A percentile compares a stretch with the other conserved stretches of the same genome.
phyloP scores from a whole-genome alignment of 2,113 vertebrate genomes.

The Seriola aureovittata region DNA sequence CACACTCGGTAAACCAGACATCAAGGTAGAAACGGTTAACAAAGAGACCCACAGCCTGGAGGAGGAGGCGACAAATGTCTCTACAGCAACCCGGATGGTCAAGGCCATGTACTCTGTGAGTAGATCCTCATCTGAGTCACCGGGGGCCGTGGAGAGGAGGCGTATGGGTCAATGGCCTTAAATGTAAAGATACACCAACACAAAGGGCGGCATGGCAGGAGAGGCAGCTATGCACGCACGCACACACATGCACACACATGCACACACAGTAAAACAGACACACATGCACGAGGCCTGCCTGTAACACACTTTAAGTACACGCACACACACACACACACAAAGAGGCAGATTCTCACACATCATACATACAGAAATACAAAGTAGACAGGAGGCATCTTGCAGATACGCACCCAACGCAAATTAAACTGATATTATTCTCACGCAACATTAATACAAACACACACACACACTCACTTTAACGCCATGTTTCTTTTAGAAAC shows the following conservation, averaged over 20 bases:
- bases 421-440: too few relatives aligned
- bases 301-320: not conserved
- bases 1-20: slow-evolving; percentile 93
- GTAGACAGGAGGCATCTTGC: not conserved
- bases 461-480: slow-evolving; percentile 17
- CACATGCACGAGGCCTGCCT: not conserved
- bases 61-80: slow-evolving; percentile 91
- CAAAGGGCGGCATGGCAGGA: slow-evolving; percentile 39
- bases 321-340: not conserved
- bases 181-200: slow-evolving; percentile 49
- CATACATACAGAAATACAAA: not conserved
- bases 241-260: not conserved
- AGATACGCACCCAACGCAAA: not conserved
- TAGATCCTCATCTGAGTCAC: slow-evolving; percentile 80
- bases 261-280: not conserved
- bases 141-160: slow-evolving; percentile 55
- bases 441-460: not conserved
- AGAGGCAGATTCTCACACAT: not conserved
- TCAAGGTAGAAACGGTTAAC: slow-evolving; percentile 98
- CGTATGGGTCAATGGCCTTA: slow-evolving; percentile 65
- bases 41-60: slow-evolving; percentile 93
- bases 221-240: not conserved
- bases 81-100: slow-evolving; percentile 95
- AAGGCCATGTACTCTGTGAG: slow-evolving; percentile 96
- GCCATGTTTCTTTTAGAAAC: slow-evolving; percentile 38